A percentile compares a stretch with the other conserved stretches of the same genome.
Evolutionary conservation across 2,797 vertebrate genomes (phyloP).

Genomic region (Anableps anableps): DNA sequence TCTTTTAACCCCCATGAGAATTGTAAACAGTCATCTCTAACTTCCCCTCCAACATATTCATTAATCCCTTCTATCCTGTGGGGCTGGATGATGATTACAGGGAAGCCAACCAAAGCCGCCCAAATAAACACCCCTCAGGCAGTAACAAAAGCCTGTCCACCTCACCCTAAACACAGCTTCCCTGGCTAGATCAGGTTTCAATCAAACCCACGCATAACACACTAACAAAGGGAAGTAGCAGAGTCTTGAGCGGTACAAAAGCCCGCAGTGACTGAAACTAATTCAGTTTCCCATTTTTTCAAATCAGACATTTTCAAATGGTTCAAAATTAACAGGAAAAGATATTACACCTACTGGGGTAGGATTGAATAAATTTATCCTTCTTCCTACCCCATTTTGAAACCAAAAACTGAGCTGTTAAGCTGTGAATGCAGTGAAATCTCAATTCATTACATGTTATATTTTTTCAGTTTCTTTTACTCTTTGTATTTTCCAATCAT

Average conservation of each 20-base stretch:
- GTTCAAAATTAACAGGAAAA: conserved; percentile 8
- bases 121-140: conserved; percentile 81
- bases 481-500: not conserved
- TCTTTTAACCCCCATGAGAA: conserved; percentile 69
- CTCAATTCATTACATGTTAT: not conserved
- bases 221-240: conserved; percentile 77
- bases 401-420: not conserved
- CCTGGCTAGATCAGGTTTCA: conserved; percentile 77
- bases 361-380: not conserved
- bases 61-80: conserved; percentile 80
- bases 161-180: conserved; percentile 82
- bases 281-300: conserved; percentile 61
- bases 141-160: conserved; percentile 80
- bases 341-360: not conserved
- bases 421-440: not conserved
- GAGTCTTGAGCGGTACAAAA: conserved; percentile 54
- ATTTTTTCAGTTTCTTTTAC: not conserved
- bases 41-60: conserved; percentile 80
- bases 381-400: not conserved
- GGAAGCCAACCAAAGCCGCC: conserved; percentile 79
- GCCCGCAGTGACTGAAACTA: conserved; percentile 61
- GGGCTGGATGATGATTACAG: conserved; percentile 81
- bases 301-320: conserved; percentile 36
- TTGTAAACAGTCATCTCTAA: conserved; percentile 81
- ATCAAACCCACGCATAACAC: conserved; percentile 78